Evolutionary conservation across 2,888 invertebrate genomes (phyloP), one percentile per base, ranked within the genome.

Genomic region (Orthonychiurus folsomi): DNA sequence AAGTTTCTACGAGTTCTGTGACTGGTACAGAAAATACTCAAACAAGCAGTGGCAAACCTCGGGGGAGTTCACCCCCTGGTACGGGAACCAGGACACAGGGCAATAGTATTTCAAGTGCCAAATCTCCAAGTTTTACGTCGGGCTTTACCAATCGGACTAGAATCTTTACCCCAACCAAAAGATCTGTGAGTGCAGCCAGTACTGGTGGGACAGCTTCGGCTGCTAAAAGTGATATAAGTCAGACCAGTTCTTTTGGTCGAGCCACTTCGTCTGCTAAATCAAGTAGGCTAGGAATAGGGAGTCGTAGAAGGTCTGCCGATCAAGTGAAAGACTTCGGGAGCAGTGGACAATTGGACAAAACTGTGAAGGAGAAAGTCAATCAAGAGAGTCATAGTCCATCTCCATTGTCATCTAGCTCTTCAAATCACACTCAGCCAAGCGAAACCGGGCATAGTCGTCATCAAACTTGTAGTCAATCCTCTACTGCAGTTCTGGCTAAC

Each of bases 161-260:
- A 15, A 66, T 69, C 50, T 69, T 69, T 57, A 68, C 69, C 3
- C 57, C 69, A 24, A 65, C 62, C 18, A 69, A 69, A 64, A 61
- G 69, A 50, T 66, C 67, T 20, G 63, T 64, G 1, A 68, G 67
- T 54, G 58, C 68, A 48, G 61, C 66, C 12, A 37, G 37, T 37
- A 5, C 37, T 9, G 15, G 15, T 37, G 37, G 15, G 15, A 37
- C 27, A 9, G 15, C 9, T 37, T n/a, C n/a, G n/a, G 37, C 37
- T 37, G 15, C 5, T 37, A 37, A 37, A 37, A 37, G 37, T 37
- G 37, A 37, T 37, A 5, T 37, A 9, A 5, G 37, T n/a, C n/a
- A n/a, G n/a, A n/a, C n/a, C 23, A 65, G 64, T 57, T 64, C 66
- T 24, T 64, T 63, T 59, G 65, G 65, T 25, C 56, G 66, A 53